Base-by-base conservation (phyloP, 1,140 invertebrate species). In the Triops cancriformis region DNA sequence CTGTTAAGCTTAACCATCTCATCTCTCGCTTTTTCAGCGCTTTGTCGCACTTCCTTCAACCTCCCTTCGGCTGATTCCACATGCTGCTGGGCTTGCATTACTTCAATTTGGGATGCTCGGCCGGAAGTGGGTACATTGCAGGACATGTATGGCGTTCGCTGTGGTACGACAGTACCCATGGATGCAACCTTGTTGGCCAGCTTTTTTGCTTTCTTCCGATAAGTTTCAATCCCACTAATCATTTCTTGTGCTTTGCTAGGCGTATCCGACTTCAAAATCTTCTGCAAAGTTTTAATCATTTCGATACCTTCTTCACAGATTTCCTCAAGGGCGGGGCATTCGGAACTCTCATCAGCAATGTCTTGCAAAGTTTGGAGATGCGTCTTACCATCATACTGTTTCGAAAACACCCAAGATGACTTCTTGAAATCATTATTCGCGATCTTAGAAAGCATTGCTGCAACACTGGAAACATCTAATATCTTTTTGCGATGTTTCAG, bases 1-100 rank as follows among this genome's bases (percentile, higher is more conserved):
- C 28, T 10, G 41, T 78, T 74, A 27, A 37, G 11, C 45, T 73
- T 41, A 18, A 78, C 73, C 77, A 78, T 78, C 77, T 45, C 1
- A 18, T 26, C 77, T 73, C 28, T 31, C 2, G 77, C 45, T 78
- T 26, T 74, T 18, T 75, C 74, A 26, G 74, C 74, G 31, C 74
- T 75, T 41, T 78, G 28, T 9, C 77, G 64, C 12, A 12, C 45
- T 18, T 51, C 5, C 45, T 51, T 51, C 45, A 78, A 27, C 23
- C 41, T 73, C 12, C 18, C 42, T 45, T 78, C 72, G 1, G 77
- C 77, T 12, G 72, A 14, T 41, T 41, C 31, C 18, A 73, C 77
- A 27, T 41, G 27, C 26, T 73, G 7, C 37, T 31, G 26, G 41
- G 26, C 31, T 14, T 28, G 26, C 1, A 72, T 28, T 26, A 78